These are phyloP conservation scores for Globodera rostochiensis DNA, from an alignment of 1,140 invertebrate species.

Conservation along the genomic window DNA sequence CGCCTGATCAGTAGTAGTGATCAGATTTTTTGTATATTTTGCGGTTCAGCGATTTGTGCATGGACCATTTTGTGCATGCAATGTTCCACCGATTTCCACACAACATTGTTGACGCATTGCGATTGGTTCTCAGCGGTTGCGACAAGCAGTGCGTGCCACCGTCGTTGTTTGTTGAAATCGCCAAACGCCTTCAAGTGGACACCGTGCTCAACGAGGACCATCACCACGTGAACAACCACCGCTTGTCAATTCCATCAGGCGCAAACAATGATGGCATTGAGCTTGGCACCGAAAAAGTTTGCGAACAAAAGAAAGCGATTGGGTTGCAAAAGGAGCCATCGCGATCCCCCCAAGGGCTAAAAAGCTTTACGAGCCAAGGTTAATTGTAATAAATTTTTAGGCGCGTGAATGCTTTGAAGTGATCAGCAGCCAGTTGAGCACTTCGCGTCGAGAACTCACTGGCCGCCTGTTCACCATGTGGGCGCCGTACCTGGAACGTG, in stretches of 20 bases:
- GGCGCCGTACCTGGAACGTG: constrained; percentile 37
- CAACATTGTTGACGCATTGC: constrained; percentile 44
- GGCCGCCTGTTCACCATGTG: constrained; percentile 44
- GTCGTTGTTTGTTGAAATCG: constrained; percentile 34
- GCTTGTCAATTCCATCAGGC: neutral
- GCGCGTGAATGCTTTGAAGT: constrained; percentile 43
- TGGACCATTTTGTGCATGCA: constrained; percentile 38
- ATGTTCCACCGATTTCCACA: constrained; percentile 52
- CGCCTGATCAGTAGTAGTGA: neutral
- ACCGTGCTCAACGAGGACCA: constrained; percentile 7
- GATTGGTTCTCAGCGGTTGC: constrained; percentile 36
- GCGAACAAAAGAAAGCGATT: neutral
- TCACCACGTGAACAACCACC: neutral
- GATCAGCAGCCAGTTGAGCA: constrained; percentile 34
- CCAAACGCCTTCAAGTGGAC: constrained; percentile 33
- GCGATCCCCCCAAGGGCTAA: too few relatives aligned
- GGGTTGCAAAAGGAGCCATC: too few relatives aligned
- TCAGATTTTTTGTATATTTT: neutral
- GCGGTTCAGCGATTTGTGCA: constrained; percentile 21
- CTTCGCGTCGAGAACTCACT: constrained; percentile 42
- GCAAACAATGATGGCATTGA: constrained; percentile 1
- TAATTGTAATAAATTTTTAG: constrained; percentile 2
- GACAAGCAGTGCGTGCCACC: constrained; percentile 38
- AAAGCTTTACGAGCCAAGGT: too few relatives aligned
- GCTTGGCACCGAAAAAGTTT: constrained; percentile 19